Percentiles rank a stretch among this genome's conserved stretches.
These are phyloP conservation scores for Sebastes vulpes DNA, from an alignment of 2,797 vertebrate species.

Conservation along the genomic window DNA sequence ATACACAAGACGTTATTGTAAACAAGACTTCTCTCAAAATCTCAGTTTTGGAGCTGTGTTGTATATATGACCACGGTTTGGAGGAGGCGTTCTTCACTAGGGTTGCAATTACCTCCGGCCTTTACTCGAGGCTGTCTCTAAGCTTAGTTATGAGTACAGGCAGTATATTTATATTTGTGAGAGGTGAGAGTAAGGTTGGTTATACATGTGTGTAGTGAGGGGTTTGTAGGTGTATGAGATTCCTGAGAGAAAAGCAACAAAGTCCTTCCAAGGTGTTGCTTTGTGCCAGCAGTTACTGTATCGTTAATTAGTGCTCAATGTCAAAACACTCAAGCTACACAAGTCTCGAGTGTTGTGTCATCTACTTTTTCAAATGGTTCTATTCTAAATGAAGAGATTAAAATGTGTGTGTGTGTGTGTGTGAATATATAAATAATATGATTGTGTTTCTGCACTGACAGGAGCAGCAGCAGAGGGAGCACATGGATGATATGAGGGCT, in stretches of 20 bases:
- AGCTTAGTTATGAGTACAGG: background rate
- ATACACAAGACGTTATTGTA: background rate
- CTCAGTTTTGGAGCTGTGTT: background rate
- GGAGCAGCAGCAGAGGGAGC: slow-evolving; percentile 88
- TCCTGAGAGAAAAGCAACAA: background rate
- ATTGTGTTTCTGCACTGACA: slow-evolving; percentile 60
- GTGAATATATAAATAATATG: slow-evolving; percentile 2
- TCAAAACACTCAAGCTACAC: background rate
- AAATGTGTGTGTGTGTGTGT: background rate
- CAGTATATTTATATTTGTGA: background rate
- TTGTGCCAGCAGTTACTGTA: background rate
- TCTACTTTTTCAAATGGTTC: background rate
- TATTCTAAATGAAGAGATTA: slow-evolving; percentile 3
- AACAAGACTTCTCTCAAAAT: background rate
- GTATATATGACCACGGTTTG: background rate
- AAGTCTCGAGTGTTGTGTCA: background rate
- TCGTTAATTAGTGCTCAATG: background rate
- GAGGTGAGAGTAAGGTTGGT: background rate
- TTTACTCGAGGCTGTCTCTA: background rate
- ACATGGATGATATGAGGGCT: slow-evolving; percentile 86
- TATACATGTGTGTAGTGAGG: background rate
- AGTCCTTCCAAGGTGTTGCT: background rate
- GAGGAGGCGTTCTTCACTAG: background rate
- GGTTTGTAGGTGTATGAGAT: background rate
- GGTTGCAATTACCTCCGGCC: background rate